Base-by-base conservation (phyloP, 2,797 vertebrate genomes). In the Sitta carolinensis region DNA sequence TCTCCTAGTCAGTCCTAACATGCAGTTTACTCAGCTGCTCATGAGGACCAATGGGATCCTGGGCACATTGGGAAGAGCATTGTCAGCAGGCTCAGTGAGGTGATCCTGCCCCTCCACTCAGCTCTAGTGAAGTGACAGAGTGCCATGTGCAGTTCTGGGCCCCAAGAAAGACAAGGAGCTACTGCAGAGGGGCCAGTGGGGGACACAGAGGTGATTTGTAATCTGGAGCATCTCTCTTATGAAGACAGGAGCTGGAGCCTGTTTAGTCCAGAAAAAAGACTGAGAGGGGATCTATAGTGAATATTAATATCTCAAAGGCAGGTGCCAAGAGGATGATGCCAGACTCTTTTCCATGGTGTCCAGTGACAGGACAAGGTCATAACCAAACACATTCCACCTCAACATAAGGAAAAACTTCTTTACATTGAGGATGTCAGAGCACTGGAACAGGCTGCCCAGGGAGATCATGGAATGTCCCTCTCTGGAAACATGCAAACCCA, bases 381-480 rank as follows among this genome's bases (percentile, higher is more conserved):
- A 80, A 47, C 43, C 19, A 36, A 81, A 30, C 2, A 54, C 30
- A 47, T 51, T 64, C 32, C 32, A 43, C 16, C 12, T 32, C 21
- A 54, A 27, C 54, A 42, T 7, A 9, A 54, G 15, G 34, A 34
- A 67, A 3, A 61, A 22, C 7, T 34, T 29, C 11, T 34, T 74
- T 47, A 22, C 4, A 9, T 9, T 40, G 25, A 74, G 34, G 5
- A 1, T 30, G 5, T 17, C 47, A 52, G n/a, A 52, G 29, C 32
- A 23, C 5, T 20, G 29, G 16, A 40, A 40, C 4, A 16, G 16
- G 23, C 22, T 64, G 27, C 23, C 5, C 16, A 45, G 16, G 15
- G 45, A 73, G 16, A 6, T 25, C 0, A 0, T 5, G 26, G 6
- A 48, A 6, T 19, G 12, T 54, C 25, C 13, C 12, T 54, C 47